A percentile compares a stretch with the other conserved stretches of the same genome.
Conservation (phyloP, 2,113 vertebrate genomes). For the Desmodus rotundus region DNA sequence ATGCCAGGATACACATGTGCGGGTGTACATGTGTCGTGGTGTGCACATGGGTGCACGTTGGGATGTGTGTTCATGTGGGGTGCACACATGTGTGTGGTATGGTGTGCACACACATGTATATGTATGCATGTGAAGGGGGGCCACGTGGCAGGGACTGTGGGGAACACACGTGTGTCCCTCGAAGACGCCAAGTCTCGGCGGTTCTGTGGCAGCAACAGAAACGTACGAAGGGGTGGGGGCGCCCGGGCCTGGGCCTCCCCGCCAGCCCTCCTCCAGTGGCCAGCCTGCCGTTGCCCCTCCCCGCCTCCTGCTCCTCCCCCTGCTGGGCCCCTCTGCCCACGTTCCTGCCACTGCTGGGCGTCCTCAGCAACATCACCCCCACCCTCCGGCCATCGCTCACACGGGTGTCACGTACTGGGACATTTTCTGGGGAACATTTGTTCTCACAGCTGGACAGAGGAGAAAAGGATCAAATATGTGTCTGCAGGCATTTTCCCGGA, state of each 20-base stretch:
- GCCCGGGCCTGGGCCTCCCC: background rate
- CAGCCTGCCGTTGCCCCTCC: background rate
- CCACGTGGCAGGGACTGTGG: background rate
- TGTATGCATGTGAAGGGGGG: too few relatives aligned
- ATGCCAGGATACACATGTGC: too few relatives aligned
- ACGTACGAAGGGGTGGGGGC: background rate
- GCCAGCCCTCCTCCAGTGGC: background rate
- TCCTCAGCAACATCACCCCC: background rate
- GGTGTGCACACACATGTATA: fast-evolving
- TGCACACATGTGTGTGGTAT: fast-evolving
- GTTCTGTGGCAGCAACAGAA: background rate
- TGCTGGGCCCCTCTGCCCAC: too few relatives aligned
- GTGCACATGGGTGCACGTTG: background rate
- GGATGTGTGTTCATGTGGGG: background rate
- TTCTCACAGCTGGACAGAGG: background rate
- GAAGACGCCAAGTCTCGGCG: background rate
- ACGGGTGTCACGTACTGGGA: background rate
- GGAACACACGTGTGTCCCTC: background rate
- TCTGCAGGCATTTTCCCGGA: background rate
- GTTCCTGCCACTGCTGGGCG: too few relatives aligned
- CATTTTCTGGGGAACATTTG: background rate
- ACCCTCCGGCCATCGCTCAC: background rate
- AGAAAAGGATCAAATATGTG: background rate
- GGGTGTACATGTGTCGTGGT: too few relatives aligned
- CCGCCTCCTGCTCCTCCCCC: background rate